phyloP scores from a whole-genome alignment of 2,888 invertebrate genomes.

The Acronicta alni region DNA sequence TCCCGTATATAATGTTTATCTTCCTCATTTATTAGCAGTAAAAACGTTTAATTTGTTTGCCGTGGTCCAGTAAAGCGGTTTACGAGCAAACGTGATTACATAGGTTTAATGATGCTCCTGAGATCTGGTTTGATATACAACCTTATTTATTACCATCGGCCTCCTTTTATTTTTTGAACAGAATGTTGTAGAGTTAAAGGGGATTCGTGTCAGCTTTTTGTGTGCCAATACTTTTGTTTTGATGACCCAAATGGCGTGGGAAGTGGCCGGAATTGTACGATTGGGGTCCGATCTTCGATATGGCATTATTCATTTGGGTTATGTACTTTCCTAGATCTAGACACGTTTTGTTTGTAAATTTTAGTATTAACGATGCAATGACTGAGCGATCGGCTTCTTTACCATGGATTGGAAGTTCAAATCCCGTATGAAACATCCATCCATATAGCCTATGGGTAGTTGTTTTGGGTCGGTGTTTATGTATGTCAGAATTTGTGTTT shows the following conservation, averaged over 20 bases:
- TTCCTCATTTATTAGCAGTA: conserved; percentile 72
- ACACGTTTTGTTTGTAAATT: too few species aligned
- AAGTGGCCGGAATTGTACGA: conserved; percentile 5
- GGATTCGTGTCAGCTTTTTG: conserved; percentile 45
- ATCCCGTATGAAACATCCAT: too few species aligned
- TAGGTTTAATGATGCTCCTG: conserved; percentile 73
- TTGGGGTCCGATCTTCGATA: conserved; percentile 19
- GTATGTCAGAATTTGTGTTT: too few species aligned
- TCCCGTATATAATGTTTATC: conserved; percentile 63
- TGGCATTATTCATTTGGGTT: too few species aligned
- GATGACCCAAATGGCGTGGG: conserved; percentile 40
- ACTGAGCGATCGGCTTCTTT: too few species aligned
- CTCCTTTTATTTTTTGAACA: conserved; percentile 61
- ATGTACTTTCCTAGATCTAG: too few species aligned
- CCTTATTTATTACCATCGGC: conserved; percentile 49
- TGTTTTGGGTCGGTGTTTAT: too few species aligned
- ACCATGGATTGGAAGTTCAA: too few species aligned
- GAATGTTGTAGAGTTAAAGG: conserved; percentile 52
- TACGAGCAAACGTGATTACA: conserved; percentile 76
- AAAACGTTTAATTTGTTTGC: conserved; percentile 78
- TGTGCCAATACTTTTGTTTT: conserved; percentile 49
- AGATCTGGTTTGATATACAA: conserved; percentile 70
- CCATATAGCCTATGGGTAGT: too few species aligned
- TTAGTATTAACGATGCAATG: too few species aligned
- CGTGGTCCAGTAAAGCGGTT: conserved; percentile 74